phyloP scores from a whole-genome alignment of 2,113 vertebrate genomes.

The Nibea coibor region DNA sequence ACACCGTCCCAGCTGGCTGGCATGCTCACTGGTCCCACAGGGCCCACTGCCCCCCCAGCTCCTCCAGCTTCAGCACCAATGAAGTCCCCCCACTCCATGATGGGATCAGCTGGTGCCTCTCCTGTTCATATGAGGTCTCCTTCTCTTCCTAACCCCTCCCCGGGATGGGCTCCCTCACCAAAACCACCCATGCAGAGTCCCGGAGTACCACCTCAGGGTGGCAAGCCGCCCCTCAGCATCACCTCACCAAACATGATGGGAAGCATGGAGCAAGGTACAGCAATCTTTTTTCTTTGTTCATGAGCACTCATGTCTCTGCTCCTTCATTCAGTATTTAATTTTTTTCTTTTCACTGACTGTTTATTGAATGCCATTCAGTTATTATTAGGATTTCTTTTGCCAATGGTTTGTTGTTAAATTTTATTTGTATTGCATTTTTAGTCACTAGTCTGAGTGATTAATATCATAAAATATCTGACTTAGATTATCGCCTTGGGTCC shows the following conservation, averaged over 20 bases:
- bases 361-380: background rate
- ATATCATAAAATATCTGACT: background rate
- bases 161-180: constrained; percentile 97
- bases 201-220: constrained; percentile 91
- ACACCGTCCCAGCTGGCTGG: constrained; percentile 98
- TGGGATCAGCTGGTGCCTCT: constrained; percentile 98
- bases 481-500: background rate
- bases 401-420: background rate
- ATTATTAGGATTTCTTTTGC: background rate
- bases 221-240: constrained; percentile 93
- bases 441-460: background rate
- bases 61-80: constrained; percentile 92
- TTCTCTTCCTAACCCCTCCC: constrained; percentile 96
- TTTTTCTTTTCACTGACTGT: background rate
- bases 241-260: constrained; percentile 98
- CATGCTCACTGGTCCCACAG: constrained; percentile 93
- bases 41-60: constrained; percentile 87
- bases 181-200: constrained; percentile 98
- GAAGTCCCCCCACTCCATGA: constrained; percentile 95
- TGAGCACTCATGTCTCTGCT: background rate
- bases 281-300: background rate
- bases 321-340: background rate
- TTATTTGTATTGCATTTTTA: background rate
- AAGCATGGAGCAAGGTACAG: constrained; percentile 91
- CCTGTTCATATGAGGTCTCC: constrained; percentile 99